Evolutionary conservation across 2,888 invertebrate genomes (phyloP).

Genomic region (Alloplasta piceator): DNA sequence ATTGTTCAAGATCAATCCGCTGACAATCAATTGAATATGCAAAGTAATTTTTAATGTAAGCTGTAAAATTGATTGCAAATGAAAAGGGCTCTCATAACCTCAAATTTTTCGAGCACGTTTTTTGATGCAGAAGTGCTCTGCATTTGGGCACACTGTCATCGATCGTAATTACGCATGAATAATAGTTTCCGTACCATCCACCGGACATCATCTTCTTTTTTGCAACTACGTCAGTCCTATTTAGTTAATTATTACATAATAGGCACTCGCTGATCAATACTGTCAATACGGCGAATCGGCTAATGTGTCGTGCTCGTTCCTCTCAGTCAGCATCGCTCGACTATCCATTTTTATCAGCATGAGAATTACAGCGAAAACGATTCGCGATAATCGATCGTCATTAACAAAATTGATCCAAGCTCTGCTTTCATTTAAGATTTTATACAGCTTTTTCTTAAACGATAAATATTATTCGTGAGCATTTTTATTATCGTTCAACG

Average conservation of each 20-base stretch:
- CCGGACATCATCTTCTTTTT: conserved; percentile 42
- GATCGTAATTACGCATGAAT: conserved; percentile 7
- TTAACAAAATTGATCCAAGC: neutral
- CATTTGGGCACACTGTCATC: conserved; percentile 9
- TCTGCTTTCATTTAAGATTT: too few relatives aligned
- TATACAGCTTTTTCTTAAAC: too few relatives aligned
- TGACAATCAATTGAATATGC: too few relatives aligned
- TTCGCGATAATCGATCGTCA: neutral
- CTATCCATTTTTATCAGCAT: neutral
- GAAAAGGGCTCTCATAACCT: conserved; percentile 23
- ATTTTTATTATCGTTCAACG: too few relatives aligned
- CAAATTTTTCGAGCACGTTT: conserved; percentile 1
- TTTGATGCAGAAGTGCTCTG: conserved; percentile 3
- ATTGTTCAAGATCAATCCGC: too few relatives aligned
- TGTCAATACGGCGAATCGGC: conserved; percentile 41
- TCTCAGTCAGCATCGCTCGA: neutral
- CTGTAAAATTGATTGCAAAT: neutral
- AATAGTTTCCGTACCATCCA: conserved; percentile 41
- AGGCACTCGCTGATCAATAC: conserved; percentile 4
- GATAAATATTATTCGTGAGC: neutral
- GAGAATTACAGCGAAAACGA: neutral
- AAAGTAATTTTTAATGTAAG: too few relatives aligned
- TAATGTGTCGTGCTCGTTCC: conserved; percentile 24
- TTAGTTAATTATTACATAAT: conserved; percentile 56
- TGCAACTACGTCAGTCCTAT: conserved; percentile 22